Conservation (phyloP, 2,888 invertebrate genomes). For the Balanococcus diminutus region DNA sequence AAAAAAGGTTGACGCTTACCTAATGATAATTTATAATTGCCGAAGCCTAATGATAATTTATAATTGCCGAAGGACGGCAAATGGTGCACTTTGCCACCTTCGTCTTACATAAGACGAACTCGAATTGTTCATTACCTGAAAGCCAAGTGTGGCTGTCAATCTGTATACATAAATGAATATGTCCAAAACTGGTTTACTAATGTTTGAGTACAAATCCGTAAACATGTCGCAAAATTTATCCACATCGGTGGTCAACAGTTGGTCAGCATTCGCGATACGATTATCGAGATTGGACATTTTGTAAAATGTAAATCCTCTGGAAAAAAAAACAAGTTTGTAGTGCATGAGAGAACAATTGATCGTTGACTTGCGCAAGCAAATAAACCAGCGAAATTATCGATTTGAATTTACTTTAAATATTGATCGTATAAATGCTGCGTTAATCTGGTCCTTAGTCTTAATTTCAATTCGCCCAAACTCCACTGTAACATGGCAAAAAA, state of each 20-base stretch:
- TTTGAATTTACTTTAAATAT: slow-evolving; percentile 81
- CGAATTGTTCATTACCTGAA: slow-evolving; percentile 66
- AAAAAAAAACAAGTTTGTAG: background rate
- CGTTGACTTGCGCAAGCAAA: background rate
- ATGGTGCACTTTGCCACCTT: background rate
- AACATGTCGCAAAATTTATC: slow-evolving; percentile 97
- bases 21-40: too few relatives aligned
- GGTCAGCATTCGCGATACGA: slow-evolving; percentile 94
- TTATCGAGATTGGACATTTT: slow-evolving; percentile 95
- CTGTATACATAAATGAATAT: slow-evolving; percentile 92
- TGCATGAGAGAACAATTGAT: background rate
- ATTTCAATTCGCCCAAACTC: slow-evolving; percentile 90
- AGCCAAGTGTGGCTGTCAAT: slow-evolving; percentile 83
- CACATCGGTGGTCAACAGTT: slow-evolving; percentile 91
- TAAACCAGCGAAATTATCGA: background rate
- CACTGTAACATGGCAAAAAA: slow-evolving; percentile 68
- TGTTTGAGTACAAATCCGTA: slow-evolving; percentile 93
- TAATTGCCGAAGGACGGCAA: background rate
- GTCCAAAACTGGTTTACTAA: slow-evolving; percentile 93
- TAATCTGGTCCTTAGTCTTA: slow-evolving; percentile 86
- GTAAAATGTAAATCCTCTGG: slow-evolving; percentile 92
- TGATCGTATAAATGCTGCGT: slow-evolving; percentile 86
- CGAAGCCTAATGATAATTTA: background rate
- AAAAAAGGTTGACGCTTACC: too few relatives aligned
- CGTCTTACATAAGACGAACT: background rate